Percentiles rank a stretch among this genome's conserved stretches.
Conservation (phyloP, 2,797 vertebrate species). For the Schizothorax lantsangensis region DNA sequence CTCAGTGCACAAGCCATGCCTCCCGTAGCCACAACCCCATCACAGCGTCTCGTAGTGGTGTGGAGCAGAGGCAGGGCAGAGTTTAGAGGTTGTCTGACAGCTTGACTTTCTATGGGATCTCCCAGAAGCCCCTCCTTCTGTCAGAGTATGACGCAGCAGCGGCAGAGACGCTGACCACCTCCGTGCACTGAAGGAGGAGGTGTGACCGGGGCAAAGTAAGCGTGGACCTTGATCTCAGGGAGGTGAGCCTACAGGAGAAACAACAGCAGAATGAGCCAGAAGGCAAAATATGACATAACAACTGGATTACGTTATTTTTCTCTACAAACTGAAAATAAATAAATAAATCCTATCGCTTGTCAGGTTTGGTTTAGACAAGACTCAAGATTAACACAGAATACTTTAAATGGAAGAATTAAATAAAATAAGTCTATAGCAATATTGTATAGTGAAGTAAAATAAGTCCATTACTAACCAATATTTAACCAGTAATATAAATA, state of each 20-base stretch:
- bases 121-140: conserved; percentile 48
- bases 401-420: not conserved
- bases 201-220: conserved; percentile 98
- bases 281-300: not conserved
- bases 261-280: conserved; percentile 25
- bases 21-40: conserved; percentile 40
- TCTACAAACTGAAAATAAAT: not conserved
- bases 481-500: not conserved
- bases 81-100: conserved; percentile 61
- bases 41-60: conserved; percentile 42
- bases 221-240: conserved; percentile 98
- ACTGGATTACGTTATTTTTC: not conserved
- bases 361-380: not conserved
- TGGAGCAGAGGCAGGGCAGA: conserved; percentile 47
- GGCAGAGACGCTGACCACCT: conserved; percentile 96
- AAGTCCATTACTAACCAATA: not conserved
- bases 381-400: not conserved
- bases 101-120: conserved; percentile 47
- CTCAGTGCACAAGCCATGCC: conserved; percentile 47
- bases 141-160: conserved; percentile 99
- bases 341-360: not conserved
- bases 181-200: conserved; percentile 96
- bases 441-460: not conserved
- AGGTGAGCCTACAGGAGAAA: conserved; percentile 90
- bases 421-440: not conserved